Conservation (phyloP, 1,140 invertebrate species). For the Muscidifurax raptorellus region DNA sequence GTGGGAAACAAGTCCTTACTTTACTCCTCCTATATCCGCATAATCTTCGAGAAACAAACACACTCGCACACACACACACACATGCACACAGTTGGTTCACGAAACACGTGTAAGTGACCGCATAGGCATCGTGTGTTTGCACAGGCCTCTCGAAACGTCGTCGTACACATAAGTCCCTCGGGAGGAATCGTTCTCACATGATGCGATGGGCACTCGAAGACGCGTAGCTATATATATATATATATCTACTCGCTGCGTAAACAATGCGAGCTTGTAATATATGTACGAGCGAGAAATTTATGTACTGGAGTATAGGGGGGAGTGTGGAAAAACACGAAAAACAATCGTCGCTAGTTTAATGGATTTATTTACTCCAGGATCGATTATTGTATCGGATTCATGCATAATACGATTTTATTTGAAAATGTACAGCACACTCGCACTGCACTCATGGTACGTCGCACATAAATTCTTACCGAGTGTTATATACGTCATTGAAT, state of each 20-base stretch:
- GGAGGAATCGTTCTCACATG: background rate
- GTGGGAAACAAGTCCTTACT: background rate
- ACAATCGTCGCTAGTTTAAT: background rate
- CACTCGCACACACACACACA: no score
- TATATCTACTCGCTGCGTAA: conserved; percentile 38
- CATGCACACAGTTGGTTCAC: no score
- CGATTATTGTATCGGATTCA: background rate
- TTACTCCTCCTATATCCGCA: conserved; percentile 14
- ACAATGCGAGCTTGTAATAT: conserved; percentile 15
- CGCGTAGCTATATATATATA: background rate
- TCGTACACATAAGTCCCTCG: background rate
- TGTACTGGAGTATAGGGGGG: background rate
- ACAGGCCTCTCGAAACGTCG: conserved; percentile 11
- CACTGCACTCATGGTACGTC: no score
- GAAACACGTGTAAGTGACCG: conserved; percentile 58
- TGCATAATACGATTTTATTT: background rate
- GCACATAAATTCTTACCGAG: no score
- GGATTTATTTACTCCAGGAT: background rate
- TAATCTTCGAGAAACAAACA: conserved; percentile 58
- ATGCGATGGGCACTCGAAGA: conserved; percentile 1
- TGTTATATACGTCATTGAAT: no score
- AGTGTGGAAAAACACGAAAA: background rate
- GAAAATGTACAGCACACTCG: no score
- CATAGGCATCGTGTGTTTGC: conserved; percentile 29
- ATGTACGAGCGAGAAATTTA: background rate